These are phyloP conservation scores for Desmodus rotundus DNA, from an alignment of 2,113 vertebrate species.

Conservation along the genomic window DNA sequence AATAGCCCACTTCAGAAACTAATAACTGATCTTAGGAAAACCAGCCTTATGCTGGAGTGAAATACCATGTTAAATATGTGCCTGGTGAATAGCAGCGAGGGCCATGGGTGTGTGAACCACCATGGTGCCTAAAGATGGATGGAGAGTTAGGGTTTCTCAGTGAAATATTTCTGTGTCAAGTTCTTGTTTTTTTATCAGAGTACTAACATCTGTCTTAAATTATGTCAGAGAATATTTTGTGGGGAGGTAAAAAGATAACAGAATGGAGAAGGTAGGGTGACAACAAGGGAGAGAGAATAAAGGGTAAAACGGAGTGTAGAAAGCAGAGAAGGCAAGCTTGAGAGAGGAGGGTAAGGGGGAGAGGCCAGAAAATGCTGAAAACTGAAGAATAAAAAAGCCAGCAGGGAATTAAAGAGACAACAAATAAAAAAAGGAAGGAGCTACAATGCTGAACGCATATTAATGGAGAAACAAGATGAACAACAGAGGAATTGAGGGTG, in stretches of 20 bases:
- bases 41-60: neutral
- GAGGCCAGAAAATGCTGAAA: neutral
- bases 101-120: rapidly evolving
- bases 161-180: neutral
- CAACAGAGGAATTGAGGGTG: neutral
- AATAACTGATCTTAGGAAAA: neutral
- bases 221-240: neutral
- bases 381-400: neutral
- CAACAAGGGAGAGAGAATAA: neutral
- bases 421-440: neutral
- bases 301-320: neutral
- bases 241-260: neutral
- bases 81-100: neutral
- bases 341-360: neutral
- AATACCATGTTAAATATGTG: neutral
- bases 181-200: neutral
- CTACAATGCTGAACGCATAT: neutral
- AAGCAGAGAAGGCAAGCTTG: neutral
- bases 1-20: neutral
- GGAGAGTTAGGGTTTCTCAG: neutral
- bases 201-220: neutral
- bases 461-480: neutral
- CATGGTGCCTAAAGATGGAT: neutral
- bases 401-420: neutral
- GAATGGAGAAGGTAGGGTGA: neutral